Percentiles rank a stretch among this genome's conserved stretches.
Conservation (phyloP, 2,888 invertebrate genomes). For the Noctuana brunneofusca region DNA sequence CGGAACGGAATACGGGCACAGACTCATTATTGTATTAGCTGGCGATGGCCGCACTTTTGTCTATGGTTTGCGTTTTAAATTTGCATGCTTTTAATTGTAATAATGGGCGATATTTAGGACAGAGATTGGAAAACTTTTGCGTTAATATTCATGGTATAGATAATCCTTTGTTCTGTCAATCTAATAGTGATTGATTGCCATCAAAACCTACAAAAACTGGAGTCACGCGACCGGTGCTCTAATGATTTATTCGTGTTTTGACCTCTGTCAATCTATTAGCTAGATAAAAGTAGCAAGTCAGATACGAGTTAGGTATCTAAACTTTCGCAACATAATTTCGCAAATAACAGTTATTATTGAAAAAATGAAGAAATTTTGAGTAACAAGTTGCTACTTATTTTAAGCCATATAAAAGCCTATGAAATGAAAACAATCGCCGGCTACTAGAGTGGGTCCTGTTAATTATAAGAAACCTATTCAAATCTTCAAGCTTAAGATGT, state of each 20-base stretch:
- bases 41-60: constrained; percentile 6
- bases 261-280: constrained; percentile 31
- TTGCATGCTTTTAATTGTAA: neutral
- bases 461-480: no score
- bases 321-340: neutral
- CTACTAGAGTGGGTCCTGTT: no score
- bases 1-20: constrained; percentile 36
- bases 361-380: no score
- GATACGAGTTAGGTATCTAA: neutral
- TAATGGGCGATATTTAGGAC: constrained; percentile 15
- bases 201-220: constrained; percentile 27
- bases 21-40: constrained; percentile 29
- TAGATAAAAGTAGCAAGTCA: constrained; percentile 15
- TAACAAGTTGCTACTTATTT: no score
- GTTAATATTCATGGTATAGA: constrained; percentile 23
- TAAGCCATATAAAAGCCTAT: no score
- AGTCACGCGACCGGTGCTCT: constrained; percentile 25
- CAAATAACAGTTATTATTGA: neutral
- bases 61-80: constrained; percentile 7
- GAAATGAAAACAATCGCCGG: no score
- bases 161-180: constrained; percentile 35
- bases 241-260: constrained; percentile 28
- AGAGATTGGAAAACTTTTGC: constrained; percentile 14
- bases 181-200: constrained; percentile 28
- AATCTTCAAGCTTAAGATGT: no score